phyloP scores from a whole-genome alignment of 2,888 invertebrate genomes.

The Lepidocyrtoides sp. region DNA sequence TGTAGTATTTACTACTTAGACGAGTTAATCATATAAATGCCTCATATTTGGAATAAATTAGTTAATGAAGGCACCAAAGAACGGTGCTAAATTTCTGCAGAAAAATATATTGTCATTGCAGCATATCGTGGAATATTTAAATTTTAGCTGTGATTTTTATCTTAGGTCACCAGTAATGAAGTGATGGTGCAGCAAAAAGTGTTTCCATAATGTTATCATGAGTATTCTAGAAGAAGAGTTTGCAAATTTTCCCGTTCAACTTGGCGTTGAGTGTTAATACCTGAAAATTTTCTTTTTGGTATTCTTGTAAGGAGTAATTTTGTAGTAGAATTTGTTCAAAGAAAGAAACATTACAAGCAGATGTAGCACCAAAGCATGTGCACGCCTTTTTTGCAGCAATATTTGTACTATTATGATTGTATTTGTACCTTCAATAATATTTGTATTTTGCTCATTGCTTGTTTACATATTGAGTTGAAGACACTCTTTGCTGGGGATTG shows the following conservation, averaged over 20 bases:
- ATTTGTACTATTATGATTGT: not conserved
- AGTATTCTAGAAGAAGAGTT: not conserved
- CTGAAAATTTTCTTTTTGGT: not conserved
- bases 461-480: not conserved
- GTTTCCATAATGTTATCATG: not conserved
- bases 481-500: not conserved
- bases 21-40: too few relatives aligned
- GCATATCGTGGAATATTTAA: too few relatives aligned
- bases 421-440: not conserved
- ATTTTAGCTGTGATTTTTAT: not conserved
- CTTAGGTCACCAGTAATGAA: not conserved
- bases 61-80: too few relatives aligned
- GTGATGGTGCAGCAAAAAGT: too few relatives aligned
- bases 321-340: not conserved
- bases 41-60: too few relatives aligned
- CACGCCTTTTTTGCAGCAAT: not conserved
- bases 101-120: too few relatives aligned
- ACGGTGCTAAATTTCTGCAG: too few relatives aligned
- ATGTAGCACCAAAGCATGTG: not conserved
- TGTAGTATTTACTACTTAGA: too few relatives aligned
- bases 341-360: conserved; percentile 8
- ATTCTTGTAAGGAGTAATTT: not conserved
- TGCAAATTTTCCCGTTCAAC: not conserved
- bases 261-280: not conserved
- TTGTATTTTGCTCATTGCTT: not conserved